Evolutionary conservation across 2,113 vertebrate genomes (phyloP).

Genomic region (Sapayoa aenigma): DNA sequence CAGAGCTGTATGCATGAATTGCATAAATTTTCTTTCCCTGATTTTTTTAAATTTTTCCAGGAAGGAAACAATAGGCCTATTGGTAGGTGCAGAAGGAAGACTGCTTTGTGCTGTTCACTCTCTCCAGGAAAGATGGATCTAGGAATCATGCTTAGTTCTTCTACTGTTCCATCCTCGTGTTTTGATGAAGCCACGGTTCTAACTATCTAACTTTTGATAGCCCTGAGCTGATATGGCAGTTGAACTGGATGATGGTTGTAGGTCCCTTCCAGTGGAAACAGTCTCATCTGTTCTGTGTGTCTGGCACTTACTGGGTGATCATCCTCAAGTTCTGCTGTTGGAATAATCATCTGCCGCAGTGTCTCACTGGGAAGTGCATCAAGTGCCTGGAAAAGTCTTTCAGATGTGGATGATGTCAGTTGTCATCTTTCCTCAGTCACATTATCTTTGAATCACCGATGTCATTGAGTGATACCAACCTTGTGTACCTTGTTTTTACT

Average conservation of each 20-base stretch:
- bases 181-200: neutral
- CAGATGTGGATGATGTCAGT: neutral
- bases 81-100: neutral
- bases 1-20: neutral
- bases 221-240: neutral
- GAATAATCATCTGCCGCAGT: neutral
- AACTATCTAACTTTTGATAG: neutral
- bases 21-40: neutral
- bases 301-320: neutral
- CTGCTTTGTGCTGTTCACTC: neutral
- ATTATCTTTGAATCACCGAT: neutral
- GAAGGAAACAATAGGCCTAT: neutral
- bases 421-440: neutral
- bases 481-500: neutral
- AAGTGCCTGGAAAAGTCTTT: neutral
- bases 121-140: neutral
- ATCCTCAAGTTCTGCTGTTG: neutral
- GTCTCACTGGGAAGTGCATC: neutral
- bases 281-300: accelerated
- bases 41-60: neutral
- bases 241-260: accelerated
- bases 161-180: accelerated
- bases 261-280: neutral
- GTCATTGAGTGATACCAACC: neutral
- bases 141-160: neutral